Evolutionary conservation across 2,797 vertebrate species (phyloP).

Genomic region (Geotria australis): DNA sequence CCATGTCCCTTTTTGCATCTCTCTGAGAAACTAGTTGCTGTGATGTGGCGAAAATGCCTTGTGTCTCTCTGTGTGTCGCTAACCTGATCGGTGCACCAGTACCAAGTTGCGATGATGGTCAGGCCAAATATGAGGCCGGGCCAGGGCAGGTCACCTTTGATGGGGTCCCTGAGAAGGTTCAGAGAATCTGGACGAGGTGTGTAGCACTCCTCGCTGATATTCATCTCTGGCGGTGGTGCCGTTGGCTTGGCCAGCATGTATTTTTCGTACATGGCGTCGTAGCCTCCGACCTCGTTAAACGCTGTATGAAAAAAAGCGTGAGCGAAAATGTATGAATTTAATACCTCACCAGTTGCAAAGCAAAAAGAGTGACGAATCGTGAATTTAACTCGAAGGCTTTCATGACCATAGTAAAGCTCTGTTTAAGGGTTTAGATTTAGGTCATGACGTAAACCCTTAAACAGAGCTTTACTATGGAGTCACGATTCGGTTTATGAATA

Average conservation of each 20-base stretch:
- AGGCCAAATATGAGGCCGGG: constrained; percentile 63
- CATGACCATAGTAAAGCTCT: too few relatives aligned
- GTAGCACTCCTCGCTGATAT: constrained; percentile 17
- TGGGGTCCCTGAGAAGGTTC: constrained; percentile 53
- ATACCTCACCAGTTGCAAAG: too few relatives aligned
- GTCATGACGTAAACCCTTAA: too few relatives aligned
- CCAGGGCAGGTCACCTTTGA: constrained; percentile 75
- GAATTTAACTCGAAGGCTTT: too few relatives aligned
- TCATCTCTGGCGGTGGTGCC: constrained; percentile 27
- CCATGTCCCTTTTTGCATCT: too few relatives aligned
- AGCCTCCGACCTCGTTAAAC: constrained; percentile 44
- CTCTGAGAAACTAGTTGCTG: too few relatives aligned
- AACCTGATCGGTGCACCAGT: constrained; percentile 98
- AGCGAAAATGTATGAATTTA: too few relatives aligned
- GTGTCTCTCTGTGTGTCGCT: not conserved
- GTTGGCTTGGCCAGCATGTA: constrained; percentile 37
- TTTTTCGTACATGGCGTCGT: constrained; percentile 27
- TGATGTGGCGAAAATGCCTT: too few relatives aligned
- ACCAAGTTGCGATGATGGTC: constrained; percentile 76
- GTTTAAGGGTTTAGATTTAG: too few relatives aligned
- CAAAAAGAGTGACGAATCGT: too few relatives aligned
- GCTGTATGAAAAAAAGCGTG: constrained; percentile 12
- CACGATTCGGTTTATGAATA: too few relatives aligned
- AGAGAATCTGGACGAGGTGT: constrained; percentile 54
- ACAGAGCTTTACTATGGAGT: too few relatives aligned